Percentiles rank a stretch among this genome's conserved stretches.
Conservation (phyloP, 2,797 vertebrate genomes). For the Lagorchestes hirsutus region DNA sequence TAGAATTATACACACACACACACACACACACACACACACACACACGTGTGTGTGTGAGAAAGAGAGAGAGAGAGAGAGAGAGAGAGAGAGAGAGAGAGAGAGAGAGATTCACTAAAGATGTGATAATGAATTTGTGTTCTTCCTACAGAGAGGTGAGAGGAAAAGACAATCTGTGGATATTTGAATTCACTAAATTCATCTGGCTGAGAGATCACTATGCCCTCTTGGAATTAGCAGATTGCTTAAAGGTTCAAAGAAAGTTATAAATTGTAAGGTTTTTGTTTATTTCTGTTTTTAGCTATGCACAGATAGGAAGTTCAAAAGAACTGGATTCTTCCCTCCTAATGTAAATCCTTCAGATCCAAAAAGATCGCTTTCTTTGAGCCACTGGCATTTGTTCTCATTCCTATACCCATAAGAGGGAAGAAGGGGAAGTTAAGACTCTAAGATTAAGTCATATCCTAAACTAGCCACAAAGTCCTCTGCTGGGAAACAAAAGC, state of each 20-base stretch:
- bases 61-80: too few relatives aligned
- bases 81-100: too few relatives aligned
- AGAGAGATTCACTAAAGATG: background rate
- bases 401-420: background rate
- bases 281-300: background rate
- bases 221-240: background rate
- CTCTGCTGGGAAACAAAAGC: background rate
- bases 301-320: background rate
- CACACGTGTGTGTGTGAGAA: too few relatives aligned
- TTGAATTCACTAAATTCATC: background rate
- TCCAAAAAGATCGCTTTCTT: background rate
- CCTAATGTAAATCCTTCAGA: background rate
- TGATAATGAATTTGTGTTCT: background rate
- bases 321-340: background rate
- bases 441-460: background rate
- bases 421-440: background rate
- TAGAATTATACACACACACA: background rate
- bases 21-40: too few relatives aligned
- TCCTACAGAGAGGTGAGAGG: background rate
- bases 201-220: background rate
- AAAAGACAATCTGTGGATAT: background rate
- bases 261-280: background rate
- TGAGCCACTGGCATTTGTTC: background rate
- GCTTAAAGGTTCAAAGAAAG: background rate
- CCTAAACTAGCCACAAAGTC: too few relatives aligned